Percentiles rank a stretch among this genome's conserved stretches.
phyloP scores from a whole-genome alignment of 2,888 invertebrate genomes.

The Philopedon plagiatum region DNA sequence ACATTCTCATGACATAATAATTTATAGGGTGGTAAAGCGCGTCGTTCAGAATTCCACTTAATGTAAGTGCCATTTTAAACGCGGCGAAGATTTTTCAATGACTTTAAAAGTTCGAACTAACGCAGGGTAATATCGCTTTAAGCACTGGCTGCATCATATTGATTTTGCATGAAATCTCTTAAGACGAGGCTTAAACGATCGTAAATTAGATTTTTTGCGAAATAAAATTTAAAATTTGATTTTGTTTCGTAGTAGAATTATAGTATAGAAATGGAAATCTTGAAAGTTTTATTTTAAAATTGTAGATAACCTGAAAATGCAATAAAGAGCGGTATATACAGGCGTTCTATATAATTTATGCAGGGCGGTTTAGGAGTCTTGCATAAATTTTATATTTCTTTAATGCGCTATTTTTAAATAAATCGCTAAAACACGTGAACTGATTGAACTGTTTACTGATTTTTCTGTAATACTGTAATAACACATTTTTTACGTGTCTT shows the following conservation, averaged over 20 bases:
- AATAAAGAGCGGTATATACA: too few relatives aligned
- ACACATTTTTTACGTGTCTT: too few relatives aligned
- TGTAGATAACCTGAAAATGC: too few relatives aligned
- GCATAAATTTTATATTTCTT: too few relatives aligned
- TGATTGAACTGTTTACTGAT: too few relatives aligned
- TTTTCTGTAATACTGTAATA: too few relatives aligned
- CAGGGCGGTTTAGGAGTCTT: too few relatives aligned
- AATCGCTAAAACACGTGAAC: too few relatives aligned
- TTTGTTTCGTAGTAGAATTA: neutral
- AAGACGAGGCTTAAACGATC: neutral
- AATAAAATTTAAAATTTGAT: neutral
- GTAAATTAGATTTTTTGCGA: neutral
- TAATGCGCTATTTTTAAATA: too few relatives aligned
- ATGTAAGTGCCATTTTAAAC: conserved; percentile 20
- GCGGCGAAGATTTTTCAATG: conserved; percentile 9
- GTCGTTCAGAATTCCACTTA: conserved; percentile 10
- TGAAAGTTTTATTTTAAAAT: too few relatives aligned
- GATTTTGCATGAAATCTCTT: conserved; percentile 30
- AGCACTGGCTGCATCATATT: conserved; percentile 35
- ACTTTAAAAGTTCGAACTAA: conserved; percentile 31
- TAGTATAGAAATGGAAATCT: too few relatives aligned
- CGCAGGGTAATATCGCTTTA: conserved; percentile 35
- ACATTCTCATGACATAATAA: neutral
- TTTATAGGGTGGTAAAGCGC: neutral
- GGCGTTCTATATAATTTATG: too few relatives aligned